Conservation (phyloP, 2,113 vertebrate species). For the Hirundichthys speculiger region DNA sequence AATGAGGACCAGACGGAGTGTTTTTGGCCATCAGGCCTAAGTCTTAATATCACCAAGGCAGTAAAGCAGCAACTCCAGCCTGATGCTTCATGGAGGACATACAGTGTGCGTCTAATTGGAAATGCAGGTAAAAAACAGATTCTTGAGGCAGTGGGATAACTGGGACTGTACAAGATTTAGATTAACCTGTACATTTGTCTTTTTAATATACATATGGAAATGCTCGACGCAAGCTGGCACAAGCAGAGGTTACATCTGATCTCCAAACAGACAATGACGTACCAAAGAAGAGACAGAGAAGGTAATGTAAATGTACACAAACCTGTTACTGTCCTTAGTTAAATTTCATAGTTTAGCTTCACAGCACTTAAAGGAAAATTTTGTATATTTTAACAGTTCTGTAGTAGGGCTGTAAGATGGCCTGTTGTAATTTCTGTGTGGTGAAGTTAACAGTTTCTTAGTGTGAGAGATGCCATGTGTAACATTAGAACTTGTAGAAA, state of each 20-base stretch:
- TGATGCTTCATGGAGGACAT: constrained; percentile 13
- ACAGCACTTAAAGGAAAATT: no score
- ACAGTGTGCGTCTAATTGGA: neutral
- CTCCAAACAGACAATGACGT: neutral
- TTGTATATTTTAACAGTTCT: no score
- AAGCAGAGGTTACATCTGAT: neutral
- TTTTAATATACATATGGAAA: neutral
- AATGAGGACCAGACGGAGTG: neutral
- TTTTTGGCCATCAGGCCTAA: neutral
- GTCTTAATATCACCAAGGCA: constrained; percentile 1
- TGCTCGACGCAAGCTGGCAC: neutral
- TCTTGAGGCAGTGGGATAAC: neutral
- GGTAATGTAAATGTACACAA: constrained; percentile 11
- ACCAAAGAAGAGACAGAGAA: neutral
- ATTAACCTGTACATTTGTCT: neutral
- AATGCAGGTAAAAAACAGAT: neutral
- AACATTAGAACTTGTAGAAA: no score
- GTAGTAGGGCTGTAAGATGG: no score
- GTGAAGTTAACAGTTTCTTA: no score
- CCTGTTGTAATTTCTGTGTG: no score
- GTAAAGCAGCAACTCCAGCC: neutral
- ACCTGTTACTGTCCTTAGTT: no score
- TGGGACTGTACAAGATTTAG: neutral
- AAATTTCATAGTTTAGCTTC: no score
- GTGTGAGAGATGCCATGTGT: no score